These are phyloP conservation scores for Bergia puertoricense DNA, from an alignment of 92 coral and sea anemone species.

Conservation along the genomic window DNA sequence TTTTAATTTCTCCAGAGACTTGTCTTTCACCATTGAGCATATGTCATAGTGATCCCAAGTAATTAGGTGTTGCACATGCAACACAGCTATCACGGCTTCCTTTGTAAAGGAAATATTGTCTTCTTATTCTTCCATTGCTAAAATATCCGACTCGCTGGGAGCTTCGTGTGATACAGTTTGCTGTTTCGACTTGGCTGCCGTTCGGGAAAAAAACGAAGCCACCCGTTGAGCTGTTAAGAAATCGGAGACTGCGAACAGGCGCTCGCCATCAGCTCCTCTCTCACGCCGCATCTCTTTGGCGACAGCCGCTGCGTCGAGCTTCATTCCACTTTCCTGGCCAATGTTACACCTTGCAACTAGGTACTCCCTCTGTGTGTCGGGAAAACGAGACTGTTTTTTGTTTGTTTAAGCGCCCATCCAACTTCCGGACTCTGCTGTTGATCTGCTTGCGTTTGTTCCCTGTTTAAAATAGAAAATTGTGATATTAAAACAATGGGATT, in stretches of 20 bases:
- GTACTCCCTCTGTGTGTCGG: constrained; percentile 3
- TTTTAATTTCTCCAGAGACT: constrained; percentile 14
- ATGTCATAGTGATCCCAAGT: constrained; percentile 47
- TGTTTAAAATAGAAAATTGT: background rate
- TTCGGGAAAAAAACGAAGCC: constrained; percentile 51
- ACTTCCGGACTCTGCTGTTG: constrained; percentile 29
- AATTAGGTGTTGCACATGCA: constrained; percentile 42
- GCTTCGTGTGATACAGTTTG: constrained; percentile 12
- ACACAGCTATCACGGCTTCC: constrained; percentile 28
- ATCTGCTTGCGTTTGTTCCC: constrained; percentile 41
- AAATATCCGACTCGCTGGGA: constrained; percentile 28
- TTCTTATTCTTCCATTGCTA: constrained; percentile 43
- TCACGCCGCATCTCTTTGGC: constrained; percentile 49
- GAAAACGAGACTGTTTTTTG: background rate
- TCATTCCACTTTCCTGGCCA: constrained; percentile 31
- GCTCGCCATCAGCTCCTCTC: constrained; percentile 40
- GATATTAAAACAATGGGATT: background rate
- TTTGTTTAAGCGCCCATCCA: constrained; percentile 12
- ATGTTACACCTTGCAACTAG: constrained; percentile 6
- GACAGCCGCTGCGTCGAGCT: constrained; percentile 35
- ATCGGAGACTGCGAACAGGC: constrained; percentile 41
- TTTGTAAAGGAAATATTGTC: constrained; percentile 22
- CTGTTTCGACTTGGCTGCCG: constrained; percentile 47
- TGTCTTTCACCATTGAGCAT: constrained; percentile 7
- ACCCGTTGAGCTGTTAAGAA: constrained; percentile 51